Conservation (phyloP, 2,797 vertebrate genomes). For the Discoglossus pictus region DNA sequence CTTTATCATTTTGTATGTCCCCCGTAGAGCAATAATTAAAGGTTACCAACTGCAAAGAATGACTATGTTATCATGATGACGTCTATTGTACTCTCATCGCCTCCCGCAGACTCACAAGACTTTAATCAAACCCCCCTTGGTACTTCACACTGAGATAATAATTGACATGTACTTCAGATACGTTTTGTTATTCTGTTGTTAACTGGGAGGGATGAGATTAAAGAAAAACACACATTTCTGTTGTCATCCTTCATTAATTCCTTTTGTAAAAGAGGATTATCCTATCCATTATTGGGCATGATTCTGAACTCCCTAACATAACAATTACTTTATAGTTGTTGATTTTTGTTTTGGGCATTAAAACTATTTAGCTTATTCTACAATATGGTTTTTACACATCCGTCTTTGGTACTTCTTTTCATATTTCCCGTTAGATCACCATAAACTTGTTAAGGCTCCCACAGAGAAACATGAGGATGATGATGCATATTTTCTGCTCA, state of each 20-base stretch:
- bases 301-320: no score
- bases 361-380: no score
- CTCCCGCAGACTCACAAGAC: slow-evolving; percentile 12
- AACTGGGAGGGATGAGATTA: slow-evolving; percentile 1
- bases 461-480: no score
- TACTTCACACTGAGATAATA: slow-evolving; percentile 26
- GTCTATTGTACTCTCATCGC: neutral
- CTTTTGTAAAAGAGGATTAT: no score
- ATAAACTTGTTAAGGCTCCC: no score
- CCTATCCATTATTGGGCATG: no score
- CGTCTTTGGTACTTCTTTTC: no score
- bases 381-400: no score
- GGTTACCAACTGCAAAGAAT: slow-evolving; percentile 12
- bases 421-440: no score
- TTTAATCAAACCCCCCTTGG: slow-evolving; percentile 22
- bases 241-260: neutral
- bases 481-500: no score
- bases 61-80: slow-evolving; percentile 9
- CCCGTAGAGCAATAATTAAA: slow-evolving; percentile 34
- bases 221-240: neutral
- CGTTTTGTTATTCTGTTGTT: slow-evolving; percentile 8
- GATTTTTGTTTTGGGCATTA: no score
- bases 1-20: neutral
- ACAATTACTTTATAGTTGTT: no score
- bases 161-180: slow-evolving; percentile 19